Conservation (phyloP, 2,888 invertebrate genomes). For the Biston betularia region DNA sequence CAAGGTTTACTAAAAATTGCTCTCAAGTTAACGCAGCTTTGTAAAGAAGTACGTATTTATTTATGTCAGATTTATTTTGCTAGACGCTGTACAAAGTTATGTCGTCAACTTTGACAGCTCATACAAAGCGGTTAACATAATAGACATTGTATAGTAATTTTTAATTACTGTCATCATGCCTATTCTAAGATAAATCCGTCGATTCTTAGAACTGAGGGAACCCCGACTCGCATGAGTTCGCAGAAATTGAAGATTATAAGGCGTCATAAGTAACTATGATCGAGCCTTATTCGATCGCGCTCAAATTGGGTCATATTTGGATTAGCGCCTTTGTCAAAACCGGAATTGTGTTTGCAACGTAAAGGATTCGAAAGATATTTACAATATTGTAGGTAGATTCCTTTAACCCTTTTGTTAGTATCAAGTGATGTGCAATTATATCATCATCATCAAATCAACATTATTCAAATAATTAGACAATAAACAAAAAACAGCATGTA, state of each 20-base stretch:
- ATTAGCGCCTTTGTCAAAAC: constrained; percentile 25
- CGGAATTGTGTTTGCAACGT: constrained; percentile 17
- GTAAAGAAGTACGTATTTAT: too few species aligned
- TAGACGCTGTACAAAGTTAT: too few species aligned
- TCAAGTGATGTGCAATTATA: background rate
- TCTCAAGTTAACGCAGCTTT: too few species aligned
- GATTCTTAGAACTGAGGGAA: background rate
- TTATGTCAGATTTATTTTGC: too few species aligned
- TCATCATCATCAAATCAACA: too few species aligned
- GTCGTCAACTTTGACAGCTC: too few species aligned
- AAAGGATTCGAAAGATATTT: background rate
- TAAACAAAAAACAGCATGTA: too few species aligned
- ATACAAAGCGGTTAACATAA: too few species aligned
- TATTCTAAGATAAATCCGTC: background rate
- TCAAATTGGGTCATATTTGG: constrained; percentile 29
- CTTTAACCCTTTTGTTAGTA: background rate
- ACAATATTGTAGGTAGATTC: background rate
- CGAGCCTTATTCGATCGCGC: constrained; percentile 8
- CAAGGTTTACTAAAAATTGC: too few species aligned
- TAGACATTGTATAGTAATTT: too few species aligned
- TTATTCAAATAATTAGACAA: too few species aligned
- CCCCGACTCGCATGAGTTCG: background rate
- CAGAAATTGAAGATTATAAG: constrained; percentile 18
- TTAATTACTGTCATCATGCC: too few species aligned
- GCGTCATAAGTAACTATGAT: constrained; percentile 15